Evolutionary conservation across 2,888 invertebrate genomes (phyloP).

Genomic region (Sclerodermus sp.): DNA sequence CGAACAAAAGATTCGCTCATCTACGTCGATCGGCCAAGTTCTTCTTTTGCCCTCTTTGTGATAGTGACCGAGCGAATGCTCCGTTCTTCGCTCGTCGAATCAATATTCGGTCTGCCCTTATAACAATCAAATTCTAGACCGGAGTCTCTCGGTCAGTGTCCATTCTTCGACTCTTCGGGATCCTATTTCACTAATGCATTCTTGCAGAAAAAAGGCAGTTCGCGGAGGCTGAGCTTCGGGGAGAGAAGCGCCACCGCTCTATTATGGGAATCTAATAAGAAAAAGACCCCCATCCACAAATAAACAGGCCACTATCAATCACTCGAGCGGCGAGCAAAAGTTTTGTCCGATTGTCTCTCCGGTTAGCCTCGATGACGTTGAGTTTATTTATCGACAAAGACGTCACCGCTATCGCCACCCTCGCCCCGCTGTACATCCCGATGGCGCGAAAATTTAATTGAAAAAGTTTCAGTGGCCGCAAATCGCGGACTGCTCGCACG

Average conservation of each 20-base stretch:
- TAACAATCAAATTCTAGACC: slow-evolving; percentile 26
- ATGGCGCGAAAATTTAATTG: slow-evolving; percentile 34
- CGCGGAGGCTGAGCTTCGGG: background rate
- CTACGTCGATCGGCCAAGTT: slow-evolving; percentile 21
- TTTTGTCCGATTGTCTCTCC: too few relatives aligned
- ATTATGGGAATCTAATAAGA: too few relatives aligned
- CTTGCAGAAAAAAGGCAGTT: slow-evolving; percentile 1
- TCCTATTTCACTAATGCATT: slow-evolving; percentile 9
- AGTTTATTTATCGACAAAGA: too few relatives aligned
- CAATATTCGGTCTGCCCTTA: slow-evolving; percentile 20
- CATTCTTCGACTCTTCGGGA: background rate
- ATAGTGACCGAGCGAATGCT: slow-evolving; percentile 6
- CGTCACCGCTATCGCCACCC: too few relatives aligned
- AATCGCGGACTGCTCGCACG: slow-evolving; percentile 2
- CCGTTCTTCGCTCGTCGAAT: slow-evolving; percentile 17
- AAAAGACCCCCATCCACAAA: too few relatives aligned
- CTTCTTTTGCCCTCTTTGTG: slow-evolving; percentile 19
- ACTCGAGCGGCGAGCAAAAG: too few relatives aligned
- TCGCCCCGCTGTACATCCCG: too few relatives aligned
- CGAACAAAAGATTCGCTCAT: slow-evolving; percentile 18
- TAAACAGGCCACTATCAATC: too few relatives aligned
- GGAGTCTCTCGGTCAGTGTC: background rate
- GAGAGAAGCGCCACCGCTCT: too few relatives aligned
- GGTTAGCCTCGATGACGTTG: too few relatives aligned
- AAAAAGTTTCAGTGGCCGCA: slow-evolving; percentile 26